phyloP scores from a whole-genome alignment of 2,113 vertebrate species.

The Lophius piscatorius region DNA sequence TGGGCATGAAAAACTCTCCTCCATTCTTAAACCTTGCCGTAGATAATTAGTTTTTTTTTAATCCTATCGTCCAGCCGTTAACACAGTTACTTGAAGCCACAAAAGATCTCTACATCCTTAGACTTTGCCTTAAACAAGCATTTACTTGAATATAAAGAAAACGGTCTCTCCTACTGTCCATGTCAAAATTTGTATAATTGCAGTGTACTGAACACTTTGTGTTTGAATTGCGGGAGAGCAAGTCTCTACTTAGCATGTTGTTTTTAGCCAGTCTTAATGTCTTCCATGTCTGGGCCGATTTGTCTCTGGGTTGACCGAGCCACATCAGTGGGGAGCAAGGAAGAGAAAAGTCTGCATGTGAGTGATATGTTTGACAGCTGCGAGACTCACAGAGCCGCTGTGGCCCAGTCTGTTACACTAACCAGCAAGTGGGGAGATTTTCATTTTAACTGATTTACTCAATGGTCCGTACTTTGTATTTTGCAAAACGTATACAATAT shows the following conservation, averaged over 20 bases:
- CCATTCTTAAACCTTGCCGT: slow-evolving; percentile 27
- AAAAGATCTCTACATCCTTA: slow-evolving; percentile 27
- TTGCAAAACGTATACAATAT: slow-evolving; percentile 12
- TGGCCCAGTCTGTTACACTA: slow-evolving; percentile 45
- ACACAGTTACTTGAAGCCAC: slow-evolving; percentile 35
- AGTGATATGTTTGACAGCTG: slow-evolving; percentile 63
- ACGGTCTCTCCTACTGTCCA: slow-evolving; percentile 46
- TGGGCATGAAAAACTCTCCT: slow-evolving; percentile 2
- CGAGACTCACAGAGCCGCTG: slow-evolving; percentile 42
- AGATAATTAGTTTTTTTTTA: slow-evolving; percentile 18
- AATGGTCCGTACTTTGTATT: slow-evolving; percentile 13
- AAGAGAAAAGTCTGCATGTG: slow-evolving; percentile 56
- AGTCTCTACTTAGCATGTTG: slow-evolving; percentile 75
- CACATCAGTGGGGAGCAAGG: slow-evolving; percentile 66
- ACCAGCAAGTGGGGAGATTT: slow-evolving; percentile 51
- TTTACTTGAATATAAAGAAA: slow-evolving; percentile 52
- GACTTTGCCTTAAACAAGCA: slow-evolving; percentile 25
- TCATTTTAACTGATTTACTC: slow-evolving; percentile 32
- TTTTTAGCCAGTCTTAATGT: slow-evolving; percentile 74
- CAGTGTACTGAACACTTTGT: slow-evolving; percentile 61
- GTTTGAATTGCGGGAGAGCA: slow-evolving; percentile 69
- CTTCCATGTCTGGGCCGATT: slow-evolving; percentile 71
- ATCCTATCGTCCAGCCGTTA: slow-evolving; percentile 22
- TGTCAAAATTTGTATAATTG: slow-evolving; percentile 62
- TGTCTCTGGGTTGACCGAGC: slow-evolving; percentile 66